A percentile compares a stretch with the other conserved stretches of the same genome.
Conservation (phyloP, 2,113 vertebrate genomes). For the Mola mola region DNA sequence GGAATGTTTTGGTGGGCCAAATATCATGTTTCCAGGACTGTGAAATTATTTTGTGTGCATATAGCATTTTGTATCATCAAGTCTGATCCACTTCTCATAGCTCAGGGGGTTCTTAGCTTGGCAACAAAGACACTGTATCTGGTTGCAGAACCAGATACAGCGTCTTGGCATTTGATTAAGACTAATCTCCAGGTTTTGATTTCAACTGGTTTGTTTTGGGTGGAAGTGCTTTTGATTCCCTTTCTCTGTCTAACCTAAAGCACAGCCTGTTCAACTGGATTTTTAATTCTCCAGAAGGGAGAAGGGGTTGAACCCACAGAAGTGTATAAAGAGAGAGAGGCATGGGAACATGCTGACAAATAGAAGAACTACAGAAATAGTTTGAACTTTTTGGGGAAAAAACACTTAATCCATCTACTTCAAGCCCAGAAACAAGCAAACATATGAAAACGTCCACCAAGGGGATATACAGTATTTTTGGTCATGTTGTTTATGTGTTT, state of each 20-base stretch:
- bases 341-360: constrained; percentile 38
- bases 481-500: too few species aligned
- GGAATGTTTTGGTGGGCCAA: constrained; percentile 69
- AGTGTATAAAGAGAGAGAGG: constrained; percentile 12
- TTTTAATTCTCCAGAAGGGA: constrained; percentile 31
- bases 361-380: constrained; percentile 3
- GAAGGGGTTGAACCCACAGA: constrained; percentile 49
- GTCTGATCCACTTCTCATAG: constrained; percentile 51
- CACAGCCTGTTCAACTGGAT: constrained; percentile 71
- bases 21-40: constrained; percentile 52
- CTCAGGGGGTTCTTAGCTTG: constrained; percentile 34
- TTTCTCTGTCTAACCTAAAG: constrained; percentile 55
- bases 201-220: constrained; percentile 64
- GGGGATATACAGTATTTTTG: too few species aligned
- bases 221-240: constrained; percentile 53
- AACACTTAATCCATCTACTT: neutral
- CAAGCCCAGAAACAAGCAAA: neutral
- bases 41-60: constrained; percentile 51
- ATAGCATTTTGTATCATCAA: constrained; percentile 67
- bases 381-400: constrained; percentile 10
- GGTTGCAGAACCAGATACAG: too few species aligned
- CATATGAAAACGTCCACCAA: too few species aligned
- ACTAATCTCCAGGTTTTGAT: constrained; percentile 70
- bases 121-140: constrained; percentile 67
- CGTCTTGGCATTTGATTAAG: constrained; percentile 68